Conservation (phyloP, 1,140 invertebrate genomes). For the Pseudomyrmex gracilis region DNA sequence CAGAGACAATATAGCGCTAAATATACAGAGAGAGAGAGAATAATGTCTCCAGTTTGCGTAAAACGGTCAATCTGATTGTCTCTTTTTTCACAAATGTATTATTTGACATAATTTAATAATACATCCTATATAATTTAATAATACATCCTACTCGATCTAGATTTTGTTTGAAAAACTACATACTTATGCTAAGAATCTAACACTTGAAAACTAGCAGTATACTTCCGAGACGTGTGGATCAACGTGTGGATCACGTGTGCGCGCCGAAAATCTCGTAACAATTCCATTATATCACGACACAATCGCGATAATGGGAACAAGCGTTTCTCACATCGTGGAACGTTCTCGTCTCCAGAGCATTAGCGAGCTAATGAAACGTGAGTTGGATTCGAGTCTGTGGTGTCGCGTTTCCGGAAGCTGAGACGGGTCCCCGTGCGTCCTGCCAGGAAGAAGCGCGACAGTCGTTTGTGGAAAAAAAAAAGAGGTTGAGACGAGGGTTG, state of each 20-base stretch:
- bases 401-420: constrained; percentile 73
- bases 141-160: constrained; percentile 15
- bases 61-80: not conserved
- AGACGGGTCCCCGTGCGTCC: constrained; percentile 35
- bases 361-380: constrained; percentile 75
- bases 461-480: constrained; percentile 1
- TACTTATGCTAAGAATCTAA: not conserved
- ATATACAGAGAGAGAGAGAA: not conserved
- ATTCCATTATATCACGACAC: constrained; percentile 43
- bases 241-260: too few species aligned
- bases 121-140: constrained; percentile 1
- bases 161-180: constrained; percentile 3
- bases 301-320: constrained; percentile 55
- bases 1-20: not conserved
- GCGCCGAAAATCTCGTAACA: constrained; percentile 31
- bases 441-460: constrained; percentile 20
- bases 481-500: constrained; percentile 10
- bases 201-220: constrained; percentile 16
- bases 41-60: not conserved
- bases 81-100: not conserved
- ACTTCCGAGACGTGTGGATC: not conserved
- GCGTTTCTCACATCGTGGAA: constrained; percentile 50
- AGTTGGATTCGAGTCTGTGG: constrained; percentile 66
- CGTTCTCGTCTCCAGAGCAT: constrained; percentile 61
- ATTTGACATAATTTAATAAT: not conserved